phyloP scores from a whole-genome alignment of 2,888 invertebrate species.

The Phyllotreta cruciferae region DNA sequence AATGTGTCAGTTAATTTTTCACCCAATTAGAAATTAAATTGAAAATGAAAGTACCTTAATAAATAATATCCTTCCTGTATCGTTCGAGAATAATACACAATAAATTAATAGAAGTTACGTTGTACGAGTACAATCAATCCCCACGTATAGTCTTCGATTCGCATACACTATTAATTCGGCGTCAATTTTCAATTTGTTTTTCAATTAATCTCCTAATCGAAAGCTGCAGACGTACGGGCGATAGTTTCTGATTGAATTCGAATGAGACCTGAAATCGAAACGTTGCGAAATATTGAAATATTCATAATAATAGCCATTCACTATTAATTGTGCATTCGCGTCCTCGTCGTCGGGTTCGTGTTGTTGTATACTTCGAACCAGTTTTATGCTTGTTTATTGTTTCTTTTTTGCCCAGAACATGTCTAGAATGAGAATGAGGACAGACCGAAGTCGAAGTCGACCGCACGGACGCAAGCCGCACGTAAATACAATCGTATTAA shows the following conservation, averaged over 20 bases:
- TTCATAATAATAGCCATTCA: conserved; percentile 26
- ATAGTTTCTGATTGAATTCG: conserved; percentile 2
- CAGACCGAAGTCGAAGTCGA: conserved; percentile 15
- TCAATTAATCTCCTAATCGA: conserved; percentile 8
- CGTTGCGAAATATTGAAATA: conserved; percentile 19
- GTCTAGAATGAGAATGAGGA: conserved; percentile 32
- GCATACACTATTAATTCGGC: not conserved
- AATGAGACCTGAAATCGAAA: conserved; percentile 9
- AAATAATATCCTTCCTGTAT: no score
- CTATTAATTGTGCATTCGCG: conserved; percentile 33
- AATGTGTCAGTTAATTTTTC: no score
- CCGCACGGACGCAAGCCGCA: conserved; percentile 13
- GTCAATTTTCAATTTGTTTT: conserved; percentile 10
- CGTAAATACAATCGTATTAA: conserved; percentile 20
- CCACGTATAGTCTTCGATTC: not conserved
- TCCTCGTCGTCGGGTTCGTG: conserved; percentile 29
- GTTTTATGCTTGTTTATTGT: conserved; percentile 31
- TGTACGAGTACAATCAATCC: no score
- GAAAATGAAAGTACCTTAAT: no score
- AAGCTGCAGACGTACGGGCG: not conserved
- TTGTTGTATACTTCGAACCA: conserved; percentile 32
- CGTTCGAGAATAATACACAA: no score
- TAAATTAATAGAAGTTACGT: no score
- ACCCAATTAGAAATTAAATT: no score
- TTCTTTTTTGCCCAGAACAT: conserved; percentile 31